These are phyloP conservation scores for Pardosa pseudoannulata DNA, from an alignment of 2,888 invertebrate species.

Conservation along the genomic window DNA sequence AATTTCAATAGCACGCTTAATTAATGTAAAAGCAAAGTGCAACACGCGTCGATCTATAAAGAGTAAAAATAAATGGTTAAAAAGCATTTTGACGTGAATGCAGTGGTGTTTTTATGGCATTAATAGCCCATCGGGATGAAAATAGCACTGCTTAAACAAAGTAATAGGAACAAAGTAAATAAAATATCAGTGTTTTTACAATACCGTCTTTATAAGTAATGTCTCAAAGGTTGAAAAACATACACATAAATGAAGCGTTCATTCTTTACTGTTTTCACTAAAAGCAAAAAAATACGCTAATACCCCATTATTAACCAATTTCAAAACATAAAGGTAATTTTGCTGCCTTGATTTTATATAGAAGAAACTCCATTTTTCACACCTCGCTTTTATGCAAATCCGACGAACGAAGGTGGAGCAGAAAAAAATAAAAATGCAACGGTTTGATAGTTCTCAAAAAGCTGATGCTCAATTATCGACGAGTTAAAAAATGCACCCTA, in stretches of 20 bases:
- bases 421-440: background rate
- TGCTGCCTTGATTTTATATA: background rate
- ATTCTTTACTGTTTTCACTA: background rate
- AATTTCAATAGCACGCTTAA: no score
- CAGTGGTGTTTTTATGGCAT: no score
- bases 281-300: background rate
- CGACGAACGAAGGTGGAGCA: background rate
- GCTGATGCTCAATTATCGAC: conserved; percentile 5
- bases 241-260: background rate
- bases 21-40: no score
- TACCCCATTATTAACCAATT: conserved; percentile 11
- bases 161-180: background rate
- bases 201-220: background rate
- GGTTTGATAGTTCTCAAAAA: conserved; percentile 9
- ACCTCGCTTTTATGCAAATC: background rate
- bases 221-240: background rate
- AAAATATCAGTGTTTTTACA: background rate
- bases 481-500: conserved; percentile 20
- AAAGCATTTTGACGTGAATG: no score
- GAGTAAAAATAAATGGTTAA: no score
- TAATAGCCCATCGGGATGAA: no score
- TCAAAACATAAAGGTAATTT: conserved; percentile 4
- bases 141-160: no score
- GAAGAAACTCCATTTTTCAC: conserved; percentile 1
- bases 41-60: no score